phyloP scores from a whole-genome alignment of 1,140 invertebrate species.

The Eubasilissa regina region DNA sequence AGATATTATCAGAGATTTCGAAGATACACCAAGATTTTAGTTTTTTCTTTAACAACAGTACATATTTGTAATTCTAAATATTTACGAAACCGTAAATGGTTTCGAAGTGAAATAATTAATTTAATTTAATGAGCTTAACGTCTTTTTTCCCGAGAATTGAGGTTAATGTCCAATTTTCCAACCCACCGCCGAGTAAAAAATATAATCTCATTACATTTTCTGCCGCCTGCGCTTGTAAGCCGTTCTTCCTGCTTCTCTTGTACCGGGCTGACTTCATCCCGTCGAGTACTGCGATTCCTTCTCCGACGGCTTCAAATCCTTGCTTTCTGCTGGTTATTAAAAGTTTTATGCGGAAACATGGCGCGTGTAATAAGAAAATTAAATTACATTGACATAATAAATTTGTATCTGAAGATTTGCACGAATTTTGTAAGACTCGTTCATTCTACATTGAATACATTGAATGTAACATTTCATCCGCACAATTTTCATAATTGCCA shows the following conservation, averaged over 20 bases:
- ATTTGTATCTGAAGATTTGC: too few relatives aligned
- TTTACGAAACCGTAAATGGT: not conserved
- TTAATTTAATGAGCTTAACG: not conserved
- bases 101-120: not conserved
- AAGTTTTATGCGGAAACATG: not conserved
- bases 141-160: conserved; percentile 7
- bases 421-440: too few relatives aligned
- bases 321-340: conserved; percentile 7
- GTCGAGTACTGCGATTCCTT: not conserved
- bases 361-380: not conserved
- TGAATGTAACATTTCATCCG: too few relatives aligned
- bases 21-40: too few relatives aligned
- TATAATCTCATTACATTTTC: conserved; percentile 35
- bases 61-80: too few relatives aligned
- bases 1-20: too few relatives aligned
- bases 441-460: too few relatives aligned
- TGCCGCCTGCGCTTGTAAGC: not conserved
- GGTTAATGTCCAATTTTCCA: not conserved
- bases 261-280: not conserved
- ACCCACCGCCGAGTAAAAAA: conserved; percentile 11
- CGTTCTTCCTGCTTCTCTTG: not conserved
- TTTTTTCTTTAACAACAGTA: too few relatives aligned
- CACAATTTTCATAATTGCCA: too few relatives aligned
- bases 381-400: not conserved
- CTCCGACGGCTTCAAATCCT: not conserved